phyloP scores from a whole-genome alignment of 2,113 vertebrate species.

The Notarius lentiginosus region DNA sequence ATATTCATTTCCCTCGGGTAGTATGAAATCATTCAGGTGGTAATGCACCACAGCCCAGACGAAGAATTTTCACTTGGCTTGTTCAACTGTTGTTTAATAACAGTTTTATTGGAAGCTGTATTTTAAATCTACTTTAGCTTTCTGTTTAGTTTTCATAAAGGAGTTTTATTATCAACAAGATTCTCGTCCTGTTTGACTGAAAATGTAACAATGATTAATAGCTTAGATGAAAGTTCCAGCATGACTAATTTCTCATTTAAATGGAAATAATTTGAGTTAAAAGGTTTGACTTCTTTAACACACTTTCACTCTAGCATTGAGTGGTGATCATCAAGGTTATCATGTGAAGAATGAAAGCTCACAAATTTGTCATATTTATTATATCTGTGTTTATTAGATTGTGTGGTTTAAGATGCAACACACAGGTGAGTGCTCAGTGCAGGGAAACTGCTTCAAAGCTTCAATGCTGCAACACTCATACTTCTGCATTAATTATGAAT shows the following conservation, averaged over 20 bases:
- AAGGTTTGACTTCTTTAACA: not conserved
- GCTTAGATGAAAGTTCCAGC: not conserved
- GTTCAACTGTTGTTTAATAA: conserved; percentile 32
- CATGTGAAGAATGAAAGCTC: not conserved
- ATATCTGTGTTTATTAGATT: not conserved
- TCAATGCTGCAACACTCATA: not conserved
- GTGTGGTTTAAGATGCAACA: not conserved
- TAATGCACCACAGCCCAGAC: conserved; percentile 29
- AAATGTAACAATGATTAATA: not conserved
- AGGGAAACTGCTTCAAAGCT: not conserved
- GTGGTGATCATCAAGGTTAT: not conserved
- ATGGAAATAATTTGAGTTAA: not conserved
- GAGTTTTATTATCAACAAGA: not conserved
- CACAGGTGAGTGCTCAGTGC: not conserved
- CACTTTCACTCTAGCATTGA: not conserved
- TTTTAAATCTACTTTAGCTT: not conserved
- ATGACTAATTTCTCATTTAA: not conserved
- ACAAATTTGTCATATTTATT: not conserved
- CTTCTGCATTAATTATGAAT: not conserved
- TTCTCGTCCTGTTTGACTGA: not conserved
- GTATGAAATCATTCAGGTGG: conserved; percentile 37
- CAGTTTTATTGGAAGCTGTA: conserved; percentile 8
- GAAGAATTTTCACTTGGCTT: conserved; percentile 10
- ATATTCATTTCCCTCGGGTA: conserved; percentile 39
- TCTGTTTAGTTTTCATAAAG: not conserved